Evolutionary conservation across 1,140 invertebrate species (phyloP).

Genomic region (Cotesia glomerata): DNA sequence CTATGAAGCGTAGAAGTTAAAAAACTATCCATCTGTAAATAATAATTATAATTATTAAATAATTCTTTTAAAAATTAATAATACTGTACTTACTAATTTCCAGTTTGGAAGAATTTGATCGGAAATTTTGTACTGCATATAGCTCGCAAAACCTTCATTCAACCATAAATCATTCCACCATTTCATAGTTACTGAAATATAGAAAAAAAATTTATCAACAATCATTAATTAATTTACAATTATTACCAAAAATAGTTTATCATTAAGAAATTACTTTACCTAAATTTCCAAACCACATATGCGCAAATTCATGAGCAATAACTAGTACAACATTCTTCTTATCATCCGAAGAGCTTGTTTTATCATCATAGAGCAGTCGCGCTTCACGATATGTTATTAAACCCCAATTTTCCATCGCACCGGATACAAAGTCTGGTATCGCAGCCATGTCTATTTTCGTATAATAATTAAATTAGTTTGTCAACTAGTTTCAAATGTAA

Average conservation of each 20-base stretch:
- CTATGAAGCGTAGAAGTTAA: constrained; percentile 73
- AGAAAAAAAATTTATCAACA: constrained; percentile 14
- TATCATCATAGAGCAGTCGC: constrained; percentile 76
- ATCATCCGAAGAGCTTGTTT: constrained; percentile 73
- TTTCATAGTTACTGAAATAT: constrained; percentile 76
- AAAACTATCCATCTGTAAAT: constrained; percentile 73
- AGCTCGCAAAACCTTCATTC: constrained; percentile 91
- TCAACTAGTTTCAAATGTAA: too few relatives aligned
- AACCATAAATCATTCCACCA: constrained; percentile 96
- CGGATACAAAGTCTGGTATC: constrained; percentile 93
- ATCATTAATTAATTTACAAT: neutral
- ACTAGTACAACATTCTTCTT: constrained; percentile 81
- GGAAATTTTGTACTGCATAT: constrained; percentile 82
- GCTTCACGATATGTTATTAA: constrained; percentile 85
- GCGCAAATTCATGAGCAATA: constrained; percentile 89
- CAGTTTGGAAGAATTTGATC: constrained; percentile 77
- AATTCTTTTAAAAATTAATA: neutral
- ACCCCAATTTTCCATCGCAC: constrained; percentile 96
- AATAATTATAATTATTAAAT: neutral
- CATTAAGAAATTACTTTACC: constrained; percentile 58
- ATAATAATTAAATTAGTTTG: too few relatives aligned
- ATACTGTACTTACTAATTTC: constrained; percentile 74
- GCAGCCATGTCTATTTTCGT: constrained; percentile 80
- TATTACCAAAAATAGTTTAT: constrained; percentile 29
- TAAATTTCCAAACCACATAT: constrained; percentile 91